Evolutionary conservation across 2,888 invertebrate genomes (phyloP).

Genomic region (Eupithecia pulchellata): DNA sequence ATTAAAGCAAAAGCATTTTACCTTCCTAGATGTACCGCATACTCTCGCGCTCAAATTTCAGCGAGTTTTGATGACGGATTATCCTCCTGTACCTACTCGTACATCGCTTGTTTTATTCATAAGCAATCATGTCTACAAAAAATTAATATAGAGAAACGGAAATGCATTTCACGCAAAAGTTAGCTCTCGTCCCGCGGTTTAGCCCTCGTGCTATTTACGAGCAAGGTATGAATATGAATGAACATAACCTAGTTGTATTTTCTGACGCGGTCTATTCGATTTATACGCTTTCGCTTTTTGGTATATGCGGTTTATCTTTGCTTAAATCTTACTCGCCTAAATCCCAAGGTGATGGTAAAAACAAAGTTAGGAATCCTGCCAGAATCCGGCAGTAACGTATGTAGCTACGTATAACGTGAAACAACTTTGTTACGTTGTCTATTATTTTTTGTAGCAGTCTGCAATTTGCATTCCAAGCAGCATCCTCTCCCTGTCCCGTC

Average conservation of each 20-base stretch:
- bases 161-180: constrained; percentile 8
- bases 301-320: neutral
- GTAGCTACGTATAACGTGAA: neutral
- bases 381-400: neutral
- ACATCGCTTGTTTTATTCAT: constrained; percentile 16
- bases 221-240: neutral
- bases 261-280: neutral
- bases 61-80: constrained; percentile 12
- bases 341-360: neutral
- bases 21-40: neutral
- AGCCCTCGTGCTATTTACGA: neutral
- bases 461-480: constrained; percentile 44
- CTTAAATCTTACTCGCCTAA: neutral
- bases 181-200: neutral
- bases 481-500: constrained; percentile 40
- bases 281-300: neutral
- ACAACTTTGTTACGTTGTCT: constrained; percentile 39
- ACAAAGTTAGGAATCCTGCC: constrained; percentile 10
- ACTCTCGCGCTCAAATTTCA: constrained; percentile 9
- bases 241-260: neutral
- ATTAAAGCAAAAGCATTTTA: neutral
- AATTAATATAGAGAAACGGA: constrained; percentile 10
- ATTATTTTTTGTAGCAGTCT: constrained; percentile 45
- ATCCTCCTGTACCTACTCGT: constrained; percentile 8
- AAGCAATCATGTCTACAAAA: constrained; percentile 10